phyloP scores from a whole-genome alignment of 37 sponge, comb jelly and placozoan species.

The Chondrosia reniformis region DNA sequence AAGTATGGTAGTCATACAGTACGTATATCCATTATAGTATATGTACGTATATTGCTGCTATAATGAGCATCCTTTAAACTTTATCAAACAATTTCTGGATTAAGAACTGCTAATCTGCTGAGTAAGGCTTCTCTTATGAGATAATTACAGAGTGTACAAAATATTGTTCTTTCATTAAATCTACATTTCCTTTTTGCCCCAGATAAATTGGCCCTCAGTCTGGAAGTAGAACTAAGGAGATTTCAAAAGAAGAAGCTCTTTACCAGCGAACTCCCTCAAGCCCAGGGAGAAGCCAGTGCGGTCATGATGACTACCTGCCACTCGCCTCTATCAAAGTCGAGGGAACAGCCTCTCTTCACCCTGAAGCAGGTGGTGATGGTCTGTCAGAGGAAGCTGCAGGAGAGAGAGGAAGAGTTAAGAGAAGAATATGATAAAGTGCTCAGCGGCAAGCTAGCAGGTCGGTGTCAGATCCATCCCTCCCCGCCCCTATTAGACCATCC shows the following conservation, averaged over 20 bases:
- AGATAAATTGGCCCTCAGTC: conserved; percentile 53
- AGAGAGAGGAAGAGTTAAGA: conserved; percentile 80
- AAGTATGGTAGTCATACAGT: no score
- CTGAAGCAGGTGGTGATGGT: conserved; percentile 82
- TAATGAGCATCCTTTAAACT: no score
- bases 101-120: no score
- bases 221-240: conserved; percentile 59
- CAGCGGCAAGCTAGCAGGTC: conserved; percentile 68
- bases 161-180: not conserved
- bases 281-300: not conserved
- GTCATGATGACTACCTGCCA: not conserved
- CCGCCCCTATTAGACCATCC: no score
- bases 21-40: no score
- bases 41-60: no score
- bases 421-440: conserved; percentile 80
- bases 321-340: not conserved
- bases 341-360: conserved; percentile 90
- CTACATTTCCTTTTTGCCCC: not conserved
- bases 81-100: no score
- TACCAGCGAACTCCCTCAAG: not conserved
- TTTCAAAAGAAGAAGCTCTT: conserved; percentile 47
- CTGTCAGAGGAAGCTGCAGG: conserved; percentile 77
- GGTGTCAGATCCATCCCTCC: no score
- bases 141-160: no score
- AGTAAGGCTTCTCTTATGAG: no score